phyloP scores from a whole-genome alignment of 1,140 invertebrate species.

The Danaus plexippus region DNA sequence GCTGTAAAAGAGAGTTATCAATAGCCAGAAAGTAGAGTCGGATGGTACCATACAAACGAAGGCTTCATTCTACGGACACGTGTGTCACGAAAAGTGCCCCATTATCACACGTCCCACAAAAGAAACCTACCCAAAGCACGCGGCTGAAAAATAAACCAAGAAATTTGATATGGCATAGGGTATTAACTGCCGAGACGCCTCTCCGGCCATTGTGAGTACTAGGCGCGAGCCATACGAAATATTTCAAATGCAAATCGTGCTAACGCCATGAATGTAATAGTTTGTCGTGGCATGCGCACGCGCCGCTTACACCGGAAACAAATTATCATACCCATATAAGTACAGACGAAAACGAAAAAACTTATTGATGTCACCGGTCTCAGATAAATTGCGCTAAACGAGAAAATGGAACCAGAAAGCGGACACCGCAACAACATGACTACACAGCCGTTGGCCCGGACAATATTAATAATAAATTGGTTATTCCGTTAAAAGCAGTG shows the following conservation, averaged over 20 bases:
- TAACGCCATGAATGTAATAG: slow-evolving; percentile 67
- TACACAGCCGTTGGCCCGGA: slow-evolving; percentile 16
- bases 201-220: slow-evolving; percentile 51
- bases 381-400: slow-evolving; percentile 60
- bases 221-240: slow-evolving; percentile 61
- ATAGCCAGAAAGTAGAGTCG: not conserved
- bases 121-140: slow-evolving; percentile 44
- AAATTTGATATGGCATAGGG: slow-evolving; percentile 58
- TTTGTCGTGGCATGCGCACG: slow-evolving; percentile 63
- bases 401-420: slow-evolving; percentile 42
- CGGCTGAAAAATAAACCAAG: slow-evolving; percentile 65
- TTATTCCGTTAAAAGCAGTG: slow-evolving; percentile 13
- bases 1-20: too few species aligned
- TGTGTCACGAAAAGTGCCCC: slow-evolving; percentile 49
- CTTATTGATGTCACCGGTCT: slow-evolving; percentile 58
- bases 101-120: slow-evolving; percentile 47
- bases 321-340: slow-evolving; percentile 71
- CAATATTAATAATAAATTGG: slow-evolving; percentile 17
- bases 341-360: slow-evolving; percentile 59
- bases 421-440: slow-evolving; percentile 28
- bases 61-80: slow-evolving; percentile 43
- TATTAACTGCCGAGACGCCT: slow-evolving; percentile 37
- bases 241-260: slow-evolving; percentile 72
- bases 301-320: slow-evolving; percentile 63
- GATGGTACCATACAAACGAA: slow-evolving; percentile 17